Evolutionary conservation across 2,888 invertebrate species (phyloP).

Genomic region (Fragum sueziense): DNA sequence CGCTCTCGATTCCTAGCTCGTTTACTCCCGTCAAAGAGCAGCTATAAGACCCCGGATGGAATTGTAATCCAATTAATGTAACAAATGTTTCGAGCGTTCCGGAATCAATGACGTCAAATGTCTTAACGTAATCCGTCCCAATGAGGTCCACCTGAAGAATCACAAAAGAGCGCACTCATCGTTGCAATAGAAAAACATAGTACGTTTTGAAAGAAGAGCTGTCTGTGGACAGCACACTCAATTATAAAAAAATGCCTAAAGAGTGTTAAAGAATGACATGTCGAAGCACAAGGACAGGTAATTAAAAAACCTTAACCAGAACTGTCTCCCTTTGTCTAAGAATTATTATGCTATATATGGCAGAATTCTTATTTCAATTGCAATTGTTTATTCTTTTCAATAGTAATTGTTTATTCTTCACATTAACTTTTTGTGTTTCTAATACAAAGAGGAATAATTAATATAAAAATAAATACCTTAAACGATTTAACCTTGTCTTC

Average conservation of each 20-base stretch:
- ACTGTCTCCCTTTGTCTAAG: background rate
- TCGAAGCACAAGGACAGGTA: background rate
- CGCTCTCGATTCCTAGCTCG: background rate
- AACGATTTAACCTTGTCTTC: background rate
- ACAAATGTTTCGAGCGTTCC: background rate
- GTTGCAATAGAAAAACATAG: too few relatives aligned
- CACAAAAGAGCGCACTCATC: too few relatives aligned
- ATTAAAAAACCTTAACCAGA: background rate
- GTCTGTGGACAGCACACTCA: too few relatives aligned
- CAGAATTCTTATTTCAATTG: background rate
- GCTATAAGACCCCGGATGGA: background rate
- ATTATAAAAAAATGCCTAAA: too few relatives aligned
- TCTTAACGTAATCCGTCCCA: background rate
- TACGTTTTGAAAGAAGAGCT: too few relatives aligned
- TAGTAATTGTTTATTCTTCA: background rate
- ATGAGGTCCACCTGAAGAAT: background rate
- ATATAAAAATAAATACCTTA: background rate
- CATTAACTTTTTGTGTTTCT: background rate
- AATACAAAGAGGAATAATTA: background rate
- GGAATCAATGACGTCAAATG: background rate
- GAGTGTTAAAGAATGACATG: too few relatives aligned
- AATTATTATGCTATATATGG: background rate
- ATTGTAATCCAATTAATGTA: background rate
- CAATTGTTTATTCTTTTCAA: background rate
- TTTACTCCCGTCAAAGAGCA: conserved; percentile 8